phyloP scores from a whole-genome alignment of 2,888 invertebrate species.

The Epistrophe grossulariae region DNA sequence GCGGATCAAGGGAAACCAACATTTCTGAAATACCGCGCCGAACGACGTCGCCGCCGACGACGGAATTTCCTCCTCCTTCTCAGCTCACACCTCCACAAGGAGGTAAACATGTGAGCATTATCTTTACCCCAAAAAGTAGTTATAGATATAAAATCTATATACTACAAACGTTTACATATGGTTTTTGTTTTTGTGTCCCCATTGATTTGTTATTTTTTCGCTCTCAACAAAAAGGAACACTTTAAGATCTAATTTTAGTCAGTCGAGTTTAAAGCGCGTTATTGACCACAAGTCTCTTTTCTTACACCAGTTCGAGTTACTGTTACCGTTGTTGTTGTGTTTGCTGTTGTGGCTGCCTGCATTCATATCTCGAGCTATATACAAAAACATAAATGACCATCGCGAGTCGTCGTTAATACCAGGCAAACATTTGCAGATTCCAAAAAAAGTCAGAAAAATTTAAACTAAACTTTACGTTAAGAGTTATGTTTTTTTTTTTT shows the following conservation, averaged over 20 bases:
- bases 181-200: slow-evolving; percentile 62
- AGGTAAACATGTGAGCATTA: slow-evolving; percentile 60
- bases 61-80: slow-evolving; percentile 24
- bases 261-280: slow-evolving; percentile 75
- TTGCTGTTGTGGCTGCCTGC: slow-evolving; percentile 10
- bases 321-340: background rate
- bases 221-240: slow-evolving; percentile 73
- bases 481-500: slow-evolving; percentile 16
- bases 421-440: slow-evolving; percentile 24
- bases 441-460: slow-evolving; percentile 19
- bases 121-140: slow-evolving; percentile 57
- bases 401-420: slow-evolving; percentile 19
- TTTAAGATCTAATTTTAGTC: slow-evolving; percentile 75
- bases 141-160: slow-evolving; percentile 27
- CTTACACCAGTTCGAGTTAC: slow-evolving; percentile 21
- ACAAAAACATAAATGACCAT: slow-evolving; percentile 42
- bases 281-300: slow-evolving; percentile 69
- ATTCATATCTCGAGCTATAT: slow-evolving; percentile 14
- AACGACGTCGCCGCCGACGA: slow-evolving; percentile 23
- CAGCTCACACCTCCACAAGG: slow-evolving; percentile 29
- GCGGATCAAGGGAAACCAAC: slow-evolving; percentile 50
- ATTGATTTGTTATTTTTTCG: slow-evolving; percentile 71
- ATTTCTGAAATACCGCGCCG: slow-evolving; percentile 62
- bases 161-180: slow-evolving; percentile 42
- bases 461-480: slow-evolving; percentile 26